Evolutionary conservation across 1,140 invertebrate species (phyloP).

Genomic region (Orussus abietinus): DNA sequence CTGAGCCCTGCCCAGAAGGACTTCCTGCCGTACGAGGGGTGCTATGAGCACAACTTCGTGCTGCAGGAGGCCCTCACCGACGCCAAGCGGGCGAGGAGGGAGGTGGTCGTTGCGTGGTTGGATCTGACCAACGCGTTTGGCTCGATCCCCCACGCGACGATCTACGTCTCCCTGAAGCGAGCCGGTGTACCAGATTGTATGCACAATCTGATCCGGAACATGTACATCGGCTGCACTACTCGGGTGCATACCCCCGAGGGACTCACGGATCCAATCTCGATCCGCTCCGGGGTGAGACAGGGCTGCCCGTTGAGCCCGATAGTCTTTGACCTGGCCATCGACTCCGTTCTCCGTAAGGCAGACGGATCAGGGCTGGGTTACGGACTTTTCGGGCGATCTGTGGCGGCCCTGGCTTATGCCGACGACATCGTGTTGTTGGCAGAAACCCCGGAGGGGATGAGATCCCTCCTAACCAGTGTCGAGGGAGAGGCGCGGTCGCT

Average conservation of each 20-base stretch:
- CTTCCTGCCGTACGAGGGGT: conserved; percentile 36
- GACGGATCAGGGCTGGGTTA: conserved; percentile 14
- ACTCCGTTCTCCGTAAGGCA: conserved; percentile 24
- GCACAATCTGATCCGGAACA: conserved; percentile 18
- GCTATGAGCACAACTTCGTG: conserved; percentile 41
- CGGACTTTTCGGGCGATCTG: conserved; percentile 13
- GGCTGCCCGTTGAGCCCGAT: conserved; percentile 43
- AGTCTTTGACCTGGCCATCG: conserved; percentile 45
- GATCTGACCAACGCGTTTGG: conserved; percentile 36
- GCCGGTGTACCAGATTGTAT: conserved; percentile 11
- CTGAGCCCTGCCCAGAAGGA: conserved; percentile 30
- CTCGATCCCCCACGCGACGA: conserved; percentile 32
- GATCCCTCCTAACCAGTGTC: conserved; percentile 13
- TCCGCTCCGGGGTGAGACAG: conserved; percentile 39
- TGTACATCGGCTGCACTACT: conserved; percentile 18
- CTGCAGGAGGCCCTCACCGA: conserved; percentile 26
- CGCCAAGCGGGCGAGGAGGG: conserved; percentile 12
- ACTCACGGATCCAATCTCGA: conserved; percentile 25
- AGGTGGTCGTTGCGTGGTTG: conserved; percentile 33
- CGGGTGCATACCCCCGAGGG: conserved; percentile 13
- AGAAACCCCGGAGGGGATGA: conserved; percentile 10
- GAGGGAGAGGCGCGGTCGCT: conserved; percentile 3
- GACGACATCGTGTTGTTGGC: conserved; percentile 30
- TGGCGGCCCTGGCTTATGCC: conserved; percentile 32
- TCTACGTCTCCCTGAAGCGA: conserved; percentile 14